A percentile compares a stretch with the other conserved stretches of the same genome.
phyloP scores from a whole-genome alignment of 2,797 vertebrate species.

The Acanthopagrus latus region DNA sequence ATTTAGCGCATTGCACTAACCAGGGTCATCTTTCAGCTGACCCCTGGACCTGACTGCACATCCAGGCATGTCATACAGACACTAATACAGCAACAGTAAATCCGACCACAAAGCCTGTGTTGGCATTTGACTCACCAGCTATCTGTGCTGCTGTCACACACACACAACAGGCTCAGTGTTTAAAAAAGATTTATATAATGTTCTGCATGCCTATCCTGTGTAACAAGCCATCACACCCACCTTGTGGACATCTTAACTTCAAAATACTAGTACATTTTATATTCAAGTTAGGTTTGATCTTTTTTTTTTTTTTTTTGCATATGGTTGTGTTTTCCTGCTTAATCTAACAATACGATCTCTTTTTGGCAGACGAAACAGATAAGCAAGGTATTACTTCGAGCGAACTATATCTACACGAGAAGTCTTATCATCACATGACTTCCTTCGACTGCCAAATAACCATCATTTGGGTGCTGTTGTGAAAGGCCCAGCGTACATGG shows the following conservation, averaged over 20 bases:
- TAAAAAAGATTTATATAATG: slow-evolving; percentile 35
- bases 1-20: slow-evolving; percentile 62
- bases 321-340: slow-evolving; percentile 9
- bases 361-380: slow-evolving; percentile 14
- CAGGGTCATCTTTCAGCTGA: slow-evolving; percentile 72
- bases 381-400: slow-evolving; percentile 20
- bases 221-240: slow-evolving; percentile 26
- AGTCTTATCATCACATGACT: slow-evolving; percentile 22
- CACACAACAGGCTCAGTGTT: slow-evolving; percentile 2
- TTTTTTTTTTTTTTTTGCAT: neutral
- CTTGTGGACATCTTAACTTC: neutral
- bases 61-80: slow-evolving; percentile 44
- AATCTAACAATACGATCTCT: slow-evolving; percentile 15
- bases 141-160: slow-evolving; percentile 34
- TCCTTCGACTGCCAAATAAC: slow-evolving; percentile 28
- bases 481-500: neutral
- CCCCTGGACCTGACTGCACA: slow-evolving; percentile 19
- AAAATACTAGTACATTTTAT: neutral
- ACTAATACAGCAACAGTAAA: slow-evolving; percentile 47
- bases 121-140: slow-evolving; percentile 48
- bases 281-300: neutral
- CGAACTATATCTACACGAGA: slow-evolving; percentile 16
- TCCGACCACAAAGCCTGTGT: slow-evolving; percentile 38
- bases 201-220: slow-evolving; percentile 17
- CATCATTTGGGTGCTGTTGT: neutral